These are phyloP conservation scores for Holothuria glaberrima DNA, from an alignment of 35 echinoderm and acorn worm genomes.

Conservation along the genomic window DNA sequence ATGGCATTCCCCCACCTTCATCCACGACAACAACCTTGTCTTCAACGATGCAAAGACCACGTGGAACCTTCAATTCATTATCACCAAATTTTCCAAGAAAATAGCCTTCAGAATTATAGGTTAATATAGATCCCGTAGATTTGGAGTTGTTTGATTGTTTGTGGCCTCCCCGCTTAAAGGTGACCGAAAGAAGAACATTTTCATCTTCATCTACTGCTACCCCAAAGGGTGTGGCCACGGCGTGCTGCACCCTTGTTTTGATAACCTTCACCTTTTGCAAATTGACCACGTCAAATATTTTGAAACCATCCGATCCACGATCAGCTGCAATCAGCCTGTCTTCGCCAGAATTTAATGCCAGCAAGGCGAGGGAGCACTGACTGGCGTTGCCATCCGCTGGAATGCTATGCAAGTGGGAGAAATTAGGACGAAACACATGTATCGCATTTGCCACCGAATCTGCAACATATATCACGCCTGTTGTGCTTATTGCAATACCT, in stretches of 20 bases:
- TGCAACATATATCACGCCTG: conserved; percentile 30
- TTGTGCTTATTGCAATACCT: conserved; percentile 4
- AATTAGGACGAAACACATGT: background rate
- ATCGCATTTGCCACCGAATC: background rate
- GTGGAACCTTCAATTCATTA: background rate
- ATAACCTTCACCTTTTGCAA: background rate
- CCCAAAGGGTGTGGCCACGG: conserved; percentile 17
- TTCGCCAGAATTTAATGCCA: conserved; percentile 2
- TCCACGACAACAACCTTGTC: background rate
- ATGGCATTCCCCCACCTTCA: too few species aligned
- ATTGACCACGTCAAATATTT: background rate
- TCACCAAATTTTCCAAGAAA: conserved; percentile 36
- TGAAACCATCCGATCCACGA: background rate
- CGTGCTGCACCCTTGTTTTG: conserved; percentile 9
- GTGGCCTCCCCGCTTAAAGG: background rate
- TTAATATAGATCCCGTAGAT: background rate
- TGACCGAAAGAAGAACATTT: conserved; percentile 16
- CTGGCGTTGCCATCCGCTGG: background rate
- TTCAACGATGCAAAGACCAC: conserved; percentile 2
- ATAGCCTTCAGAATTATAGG: conserved; percentile 6
- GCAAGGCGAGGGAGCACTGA: background rate
- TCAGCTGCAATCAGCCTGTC: conserved; percentile 27
- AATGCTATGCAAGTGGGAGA: background rate
- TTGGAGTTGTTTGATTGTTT: background rate
- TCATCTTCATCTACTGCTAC: conserved; percentile 12